These are phyloP conservation scores for Eudemis profundana DNA, from an alignment of 2,888 invertebrate species.

Conservation along the genomic window DNA sequence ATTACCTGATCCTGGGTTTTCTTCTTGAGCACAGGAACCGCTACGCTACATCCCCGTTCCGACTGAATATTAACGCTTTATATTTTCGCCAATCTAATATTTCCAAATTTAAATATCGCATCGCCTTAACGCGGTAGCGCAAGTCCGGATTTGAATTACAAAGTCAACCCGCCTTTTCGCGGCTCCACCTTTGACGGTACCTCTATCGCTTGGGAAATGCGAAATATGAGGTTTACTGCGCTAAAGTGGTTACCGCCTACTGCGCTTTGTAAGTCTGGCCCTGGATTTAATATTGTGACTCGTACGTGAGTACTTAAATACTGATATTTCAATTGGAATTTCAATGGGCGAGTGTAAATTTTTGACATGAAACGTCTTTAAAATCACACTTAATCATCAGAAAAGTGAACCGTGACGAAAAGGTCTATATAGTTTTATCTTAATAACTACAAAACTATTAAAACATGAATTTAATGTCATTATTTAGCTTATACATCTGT, in stretches of 20 bases:
- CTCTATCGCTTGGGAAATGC: constrained; percentile 50
- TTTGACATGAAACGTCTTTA: too few relatives aligned
- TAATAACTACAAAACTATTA: too few relatives aligned
- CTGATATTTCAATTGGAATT: constrained; percentile 22
- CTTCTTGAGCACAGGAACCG: background rate
- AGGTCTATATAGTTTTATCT: too few relatives aligned
- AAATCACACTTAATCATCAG: too few relatives aligned
- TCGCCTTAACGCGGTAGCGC: constrained; percentile 65
- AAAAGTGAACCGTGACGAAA: too few relatives aligned
- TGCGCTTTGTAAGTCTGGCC: constrained; percentile 50
- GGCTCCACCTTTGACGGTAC: constrained; percentile 61
- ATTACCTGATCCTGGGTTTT: constrained; percentile 9
- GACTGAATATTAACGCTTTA: constrained; percentile 60
- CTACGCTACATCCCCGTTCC: constrained; percentile 10
- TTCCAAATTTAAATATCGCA: constrained; percentile 76
- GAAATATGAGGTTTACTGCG: constrained; percentile 52
- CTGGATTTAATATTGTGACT: constrained; percentile 54
- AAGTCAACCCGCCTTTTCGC: constrained; percentile 71
- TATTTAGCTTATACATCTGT: too few relatives aligned
- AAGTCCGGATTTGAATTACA: constrained; percentile 77
- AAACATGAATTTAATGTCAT: too few relatives aligned
- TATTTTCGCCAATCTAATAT: constrained; percentile 73
- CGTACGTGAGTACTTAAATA: constrained; percentile 26
- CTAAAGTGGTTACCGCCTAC: constrained; percentile 49
- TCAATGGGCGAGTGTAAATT: too few relatives aligned